Conservation (phyloP, 2,888 invertebrate genomes). For the Caenorhabditis becei region DNA sequence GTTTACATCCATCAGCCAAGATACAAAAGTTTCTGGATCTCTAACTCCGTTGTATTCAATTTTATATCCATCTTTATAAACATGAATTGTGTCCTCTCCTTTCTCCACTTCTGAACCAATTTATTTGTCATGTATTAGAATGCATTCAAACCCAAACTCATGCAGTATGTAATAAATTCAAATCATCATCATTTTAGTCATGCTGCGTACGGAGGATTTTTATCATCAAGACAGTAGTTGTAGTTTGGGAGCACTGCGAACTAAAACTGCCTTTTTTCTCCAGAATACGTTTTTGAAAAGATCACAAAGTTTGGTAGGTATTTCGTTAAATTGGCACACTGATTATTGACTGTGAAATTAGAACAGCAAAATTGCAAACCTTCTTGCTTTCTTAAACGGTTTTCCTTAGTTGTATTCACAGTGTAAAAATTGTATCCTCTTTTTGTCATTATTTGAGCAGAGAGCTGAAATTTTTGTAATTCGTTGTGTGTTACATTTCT, state of each 20-base stretch:
- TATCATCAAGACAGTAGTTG: too few species aligned
- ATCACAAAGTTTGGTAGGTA: too few species aligned
- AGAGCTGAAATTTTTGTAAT: constrained; percentile 78
- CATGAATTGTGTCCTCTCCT: constrained; percentile 81
- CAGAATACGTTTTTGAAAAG: too few species aligned
- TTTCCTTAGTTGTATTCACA: constrained; percentile 81
- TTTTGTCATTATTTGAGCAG: constrained; percentile 82
- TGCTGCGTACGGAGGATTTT: not conserved
- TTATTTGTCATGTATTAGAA: not conserved
- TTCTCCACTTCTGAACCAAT: constrained; percentile 77
- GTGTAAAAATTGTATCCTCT: constrained; percentile 82
- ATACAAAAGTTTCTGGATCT: constrained; percentile 81
- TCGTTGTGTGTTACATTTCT: not conserved
- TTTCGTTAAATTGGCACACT: too few species aligned
- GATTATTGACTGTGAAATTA: not conserved
- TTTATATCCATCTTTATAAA: constrained; percentile 82
- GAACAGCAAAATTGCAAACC: constrained; percentile 62
- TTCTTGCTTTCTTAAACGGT: constrained; percentile 80
- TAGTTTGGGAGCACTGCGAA: too few species aligned
- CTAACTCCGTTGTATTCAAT: constrained; percentile 82
- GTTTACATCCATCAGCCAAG: constrained; percentile 82
- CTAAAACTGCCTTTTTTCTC: too few species aligned
- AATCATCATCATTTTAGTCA: not conserved
- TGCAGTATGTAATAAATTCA: not conserved
- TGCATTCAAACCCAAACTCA: not conserved